Evolutionary conservation across 2,797 vertebrate genomes (phyloP).

Genomic region (Hippocampus kuda): DNA sequence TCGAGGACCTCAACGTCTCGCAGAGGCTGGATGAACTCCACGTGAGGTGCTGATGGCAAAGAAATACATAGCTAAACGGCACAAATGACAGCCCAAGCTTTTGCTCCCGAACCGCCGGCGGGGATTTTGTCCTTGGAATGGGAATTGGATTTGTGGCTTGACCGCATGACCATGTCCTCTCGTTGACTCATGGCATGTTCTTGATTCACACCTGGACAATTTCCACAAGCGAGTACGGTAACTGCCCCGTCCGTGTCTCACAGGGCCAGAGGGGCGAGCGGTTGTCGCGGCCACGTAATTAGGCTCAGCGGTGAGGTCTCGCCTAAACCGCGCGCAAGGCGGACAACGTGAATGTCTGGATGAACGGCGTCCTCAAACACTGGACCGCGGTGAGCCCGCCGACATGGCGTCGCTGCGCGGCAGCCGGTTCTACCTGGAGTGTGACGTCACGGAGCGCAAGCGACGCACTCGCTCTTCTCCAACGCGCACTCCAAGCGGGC

Average conservation of each 20-base stretch:
- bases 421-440: too few relatives aligned
- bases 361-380: neutral
- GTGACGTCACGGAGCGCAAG: neutral
- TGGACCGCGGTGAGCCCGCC: too few relatives aligned
- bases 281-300: neutral
- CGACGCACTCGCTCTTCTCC: too few relatives aligned
- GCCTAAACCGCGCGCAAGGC: neutral
- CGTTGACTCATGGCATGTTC: neutral
- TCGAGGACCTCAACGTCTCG: conserved; percentile 89
- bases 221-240: neutral
- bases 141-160: neutral
- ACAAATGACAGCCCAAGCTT: neutral
- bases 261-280: neutral
- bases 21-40: conserved; percentile 86
- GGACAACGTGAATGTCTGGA: neutral
- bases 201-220: neutral
- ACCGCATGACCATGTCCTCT: too few relatives aligned
- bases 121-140: neutral
- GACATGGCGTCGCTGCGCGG: too few relatives aligned
- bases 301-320: neutral
- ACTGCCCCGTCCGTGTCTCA: neutral
- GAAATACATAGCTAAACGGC: neutral
- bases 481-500: too few relatives aligned
- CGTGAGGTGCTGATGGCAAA: conserved; percentile 73
- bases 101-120: neutral